phyloP scores from a whole-genome alignment of 2,797 vertebrate genomes.

The Pipistrellus nathusii region DNA sequence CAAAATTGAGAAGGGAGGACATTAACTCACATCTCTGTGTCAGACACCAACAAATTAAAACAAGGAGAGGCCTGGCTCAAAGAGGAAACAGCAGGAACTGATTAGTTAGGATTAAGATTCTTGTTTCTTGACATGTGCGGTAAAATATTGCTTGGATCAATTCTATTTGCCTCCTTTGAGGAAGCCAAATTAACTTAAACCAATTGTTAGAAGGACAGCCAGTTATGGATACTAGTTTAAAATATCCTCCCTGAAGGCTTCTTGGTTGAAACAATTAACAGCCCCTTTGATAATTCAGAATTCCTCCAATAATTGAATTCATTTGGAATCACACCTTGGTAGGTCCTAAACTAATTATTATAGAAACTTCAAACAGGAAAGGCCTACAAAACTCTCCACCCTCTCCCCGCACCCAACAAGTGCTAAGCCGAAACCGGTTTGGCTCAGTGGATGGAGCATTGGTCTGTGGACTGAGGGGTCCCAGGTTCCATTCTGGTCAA shows the following conservation, averaged over 20 bases:
- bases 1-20: neutral
- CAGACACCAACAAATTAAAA: slow-evolving; percentile 55
- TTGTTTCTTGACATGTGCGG: slow-evolving; percentile 64
- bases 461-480: too few relatives aligned
- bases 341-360: slow-evolving; percentile 41
- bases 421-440: too few relatives aligned
- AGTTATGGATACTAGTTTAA: slow-evolving; percentile 17
- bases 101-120: slow-evolving; percentile 73
- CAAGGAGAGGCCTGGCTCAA: slow-evolving; percentile 14
- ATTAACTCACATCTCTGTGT: neutral
- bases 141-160: slow-evolving; percentile 72
- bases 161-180: slow-evolving; percentile 75
- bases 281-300: slow-evolving; percentile 68
- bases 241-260: slow-evolving; percentile 58
- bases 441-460: too few relatives aligned
- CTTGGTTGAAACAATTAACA: slow-evolving; percentile 50
- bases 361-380: slow-evolving; percentile 59
- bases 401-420: neutral
- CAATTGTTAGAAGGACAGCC: slow-evolving; percentile 61
- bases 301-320: slow-evolving; percentile 44
- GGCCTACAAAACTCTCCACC: neutral
- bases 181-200: slow-evolving; percentile 72
- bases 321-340: slow-evolving; percentile 52
- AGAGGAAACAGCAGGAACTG: slow-evolving; percentile 67
- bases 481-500: too few relatives aligned